Percentiles rank a stretch among this genome's conserved stretches.
These are phyloP conservation scores for Chrysolina haemoptera DNA, from an alignment of 2,888 invertebrate genomes.

Conservation along the genomic window DNA sequence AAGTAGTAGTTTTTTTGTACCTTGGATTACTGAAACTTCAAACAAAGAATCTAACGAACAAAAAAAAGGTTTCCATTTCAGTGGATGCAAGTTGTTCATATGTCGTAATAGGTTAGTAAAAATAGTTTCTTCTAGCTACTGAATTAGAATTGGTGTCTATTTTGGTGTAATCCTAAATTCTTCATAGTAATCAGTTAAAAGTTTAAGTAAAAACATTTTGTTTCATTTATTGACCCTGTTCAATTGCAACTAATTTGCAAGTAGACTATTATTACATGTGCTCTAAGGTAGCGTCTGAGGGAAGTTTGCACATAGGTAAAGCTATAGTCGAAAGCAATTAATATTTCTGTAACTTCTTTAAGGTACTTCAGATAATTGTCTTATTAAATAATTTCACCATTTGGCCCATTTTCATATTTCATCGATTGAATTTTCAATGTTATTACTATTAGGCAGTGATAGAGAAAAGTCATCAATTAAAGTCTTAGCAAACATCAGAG, in stretches of 20 bases:
- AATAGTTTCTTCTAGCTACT: neutral
- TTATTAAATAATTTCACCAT: too few relatives aligned
- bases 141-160: neutral
- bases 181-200: neutral
- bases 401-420: too few relatives aligned
- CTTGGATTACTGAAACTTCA: slow-evolving; percentile 23
- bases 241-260: neutral
- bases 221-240: too few relatives aligned
- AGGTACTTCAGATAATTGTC: too few relatives aligned
- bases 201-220: too few relatives aligned
- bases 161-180: neutral
- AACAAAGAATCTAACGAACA: slow-evolving; percentile 3
- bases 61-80: neutral
- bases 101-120: neutral
- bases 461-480: too few relatives aligned
- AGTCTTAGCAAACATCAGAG: too few relatives aligned
- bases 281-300: too few relatives aligned
- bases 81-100: slow-evolving; percentile 1
- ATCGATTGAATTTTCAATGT: too few relatives aligned
- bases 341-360: neutral
- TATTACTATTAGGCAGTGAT: too few relatives aligned
- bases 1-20: slow-evolving; percentile 36
- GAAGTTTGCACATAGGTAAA: neutral
- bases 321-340: neutral
- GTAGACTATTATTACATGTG: too few relatives aligned